These are phyloP conservation scores for Philopotamus ludificatus DNA, from an alignment of 1,140 invertebrate species.

Conservation along the genomic window DNA sequence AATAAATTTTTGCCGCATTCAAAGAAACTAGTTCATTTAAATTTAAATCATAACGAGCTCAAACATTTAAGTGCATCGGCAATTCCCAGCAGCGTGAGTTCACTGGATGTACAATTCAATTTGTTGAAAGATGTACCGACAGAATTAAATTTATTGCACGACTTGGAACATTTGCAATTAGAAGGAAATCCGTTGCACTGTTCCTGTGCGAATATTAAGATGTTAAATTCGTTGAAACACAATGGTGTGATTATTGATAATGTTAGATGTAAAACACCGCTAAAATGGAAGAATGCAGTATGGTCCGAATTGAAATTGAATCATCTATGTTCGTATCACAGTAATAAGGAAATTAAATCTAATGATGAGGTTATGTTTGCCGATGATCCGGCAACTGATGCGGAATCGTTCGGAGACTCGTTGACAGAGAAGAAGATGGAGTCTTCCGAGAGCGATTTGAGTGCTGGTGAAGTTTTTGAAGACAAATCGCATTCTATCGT, in stretches of 20 bases:
- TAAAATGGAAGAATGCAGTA: conserved; percentile 51
- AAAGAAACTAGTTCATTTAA: conserved; percentile 59
- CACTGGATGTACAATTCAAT: conserved; percentile 63
- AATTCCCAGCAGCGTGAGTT: conserved; percentile 60
- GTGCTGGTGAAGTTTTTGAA: conserved; percentile 49
- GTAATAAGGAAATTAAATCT: conserved; percentile 41
- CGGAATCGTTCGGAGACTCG: conserved; percentile 47
- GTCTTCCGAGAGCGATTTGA: conserved; percentile 48
- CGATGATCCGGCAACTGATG: conserved; percentile 54
- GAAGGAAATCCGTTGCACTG: conserved; percentile 61
- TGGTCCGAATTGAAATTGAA: conserved; percentile 59
- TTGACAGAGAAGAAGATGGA: conserved; percentile 51
- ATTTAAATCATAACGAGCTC: conserved; percentile 59
- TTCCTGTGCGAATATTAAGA: conserved; percentile 59
- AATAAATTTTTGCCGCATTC: conserved; percentile 57
- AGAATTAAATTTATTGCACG: conserved; percentile 54
- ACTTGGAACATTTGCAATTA: conserved; percentile 58
- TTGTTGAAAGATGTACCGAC: conserved; percentile 58
- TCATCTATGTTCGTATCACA: conserved; percentile 52
- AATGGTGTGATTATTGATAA: conserved; percentile 56
- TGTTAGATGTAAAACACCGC: conserved; percentile 57
- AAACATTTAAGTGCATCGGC: conserved; percentile 52
- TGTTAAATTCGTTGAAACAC: conserved; percentile 55
- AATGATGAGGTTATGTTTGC: conserved; percentile 61
- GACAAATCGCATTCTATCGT: too few relatives aligned